Percentiles rank a stretch among this genome's conserved stretches.
phyloP scores from a whole-genome alignment of 1,140 invertebrate species.

The Eriocheir sinensis region DNA sequence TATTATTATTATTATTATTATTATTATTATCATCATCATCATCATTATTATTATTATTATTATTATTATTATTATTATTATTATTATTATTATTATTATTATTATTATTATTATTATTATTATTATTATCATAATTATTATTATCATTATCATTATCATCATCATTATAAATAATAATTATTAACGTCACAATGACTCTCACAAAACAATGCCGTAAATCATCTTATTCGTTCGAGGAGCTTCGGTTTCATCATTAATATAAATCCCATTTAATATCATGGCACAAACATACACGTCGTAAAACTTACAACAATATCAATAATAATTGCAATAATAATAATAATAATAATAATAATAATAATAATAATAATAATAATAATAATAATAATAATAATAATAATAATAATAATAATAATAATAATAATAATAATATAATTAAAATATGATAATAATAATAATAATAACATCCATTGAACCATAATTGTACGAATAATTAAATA shows the following conservation, averaged over 20 bases:
- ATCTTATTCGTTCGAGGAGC: neutral
- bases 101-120: conserved; percentile 28
- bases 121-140: too few relatives aligned
- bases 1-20: conserved; percentile 19
- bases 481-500: neutral
- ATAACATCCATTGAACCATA: neutral
- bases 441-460: neutral
- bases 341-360: neutral
- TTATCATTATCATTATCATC: too few relatives aligned
- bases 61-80: conserved; percentile 28
- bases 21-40: neutral
- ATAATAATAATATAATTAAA: neutral
- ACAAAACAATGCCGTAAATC: neutral
- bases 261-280: neutral
- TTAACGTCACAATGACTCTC: neutral
- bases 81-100: conserved; percentile 21
- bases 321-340: neutral
- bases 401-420: neutral
- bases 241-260: neutral
- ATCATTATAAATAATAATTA: neutral
- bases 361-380: neutral
- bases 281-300: too few relatives aligned
- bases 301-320: neutral
- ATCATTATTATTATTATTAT: conserved; percentile 21
- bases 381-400: neutral